These are phyloP conservation scores for Beroe forskalii DNA, from an alignment of 37 sponge, comb jelly and placozoan genomes.

Conservation along the genomic window DNA sequence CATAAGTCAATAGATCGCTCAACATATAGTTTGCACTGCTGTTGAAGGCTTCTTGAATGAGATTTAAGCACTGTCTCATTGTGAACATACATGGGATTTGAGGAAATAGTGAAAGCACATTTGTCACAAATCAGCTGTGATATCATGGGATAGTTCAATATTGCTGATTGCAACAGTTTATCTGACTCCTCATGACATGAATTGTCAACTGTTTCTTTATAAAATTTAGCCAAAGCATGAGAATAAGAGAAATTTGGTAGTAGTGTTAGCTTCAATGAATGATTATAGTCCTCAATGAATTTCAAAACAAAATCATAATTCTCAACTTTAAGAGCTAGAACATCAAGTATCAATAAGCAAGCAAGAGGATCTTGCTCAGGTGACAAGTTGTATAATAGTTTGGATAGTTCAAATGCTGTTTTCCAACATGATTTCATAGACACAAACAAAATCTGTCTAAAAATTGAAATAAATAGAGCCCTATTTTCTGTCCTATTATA, in stretches of 20 bases:
- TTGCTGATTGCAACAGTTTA: background rate
- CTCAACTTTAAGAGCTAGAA: conserved; percentile 78
- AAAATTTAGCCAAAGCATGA: conserved; percentile 81
- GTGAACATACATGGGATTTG: background rate
- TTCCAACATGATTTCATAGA: conserved; percentile 78
- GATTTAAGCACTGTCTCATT: conserved; percentile 16
- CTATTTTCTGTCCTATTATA: conserved; percentile 88
- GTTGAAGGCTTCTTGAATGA: conserved; percentile 12
- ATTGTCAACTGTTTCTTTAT: conserved; percentile 26
- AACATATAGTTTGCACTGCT: conserved; percentile 48
- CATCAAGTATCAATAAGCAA: conserved; percentile 82
- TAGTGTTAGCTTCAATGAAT: conserved; percentile 73
- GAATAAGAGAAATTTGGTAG: conserved; percentile 92
- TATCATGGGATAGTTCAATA: conserved; percentile 17
- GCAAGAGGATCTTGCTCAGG: conserved; percentile 90
- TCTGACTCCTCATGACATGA: background rate
- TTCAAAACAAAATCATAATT: conserved; percentile 75
- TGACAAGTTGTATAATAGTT: conserved; percentile 80
- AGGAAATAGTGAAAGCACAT: background rate
- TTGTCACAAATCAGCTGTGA: conserved; percentile 38
- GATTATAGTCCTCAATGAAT: conserved; percentile 68
- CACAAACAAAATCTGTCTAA: conserved; percentile 13
- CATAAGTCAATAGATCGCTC: conserved; percentile 41
- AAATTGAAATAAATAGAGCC: conserved; percentile 62
- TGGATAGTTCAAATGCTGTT: conserved; percentile 92